Evolutionary conservation across 2,888 invertebrate genomes (phyloP).

Genomic region (Epinotia bilunana): DNA sequence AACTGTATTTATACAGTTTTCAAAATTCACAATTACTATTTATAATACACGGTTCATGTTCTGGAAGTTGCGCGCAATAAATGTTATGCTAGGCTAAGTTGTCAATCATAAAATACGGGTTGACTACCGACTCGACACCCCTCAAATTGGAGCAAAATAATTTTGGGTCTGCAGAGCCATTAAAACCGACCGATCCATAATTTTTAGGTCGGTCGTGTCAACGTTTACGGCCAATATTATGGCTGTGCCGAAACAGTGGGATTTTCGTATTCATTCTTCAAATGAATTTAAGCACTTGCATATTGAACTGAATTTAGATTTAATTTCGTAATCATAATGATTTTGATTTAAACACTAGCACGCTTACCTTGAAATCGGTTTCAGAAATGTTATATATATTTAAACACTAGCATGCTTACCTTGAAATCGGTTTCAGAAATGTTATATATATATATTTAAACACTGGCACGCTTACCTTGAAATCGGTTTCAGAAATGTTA

Average conservation of each 20-base stretch:
- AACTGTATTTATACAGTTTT: too few species aligned
- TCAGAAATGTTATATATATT: not conserved
- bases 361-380: not conserved
- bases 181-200: constrained; percentile 33
- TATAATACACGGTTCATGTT: too few species aligned
- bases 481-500: not conserved
- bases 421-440: not conserved
- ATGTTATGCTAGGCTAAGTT: not conserved
- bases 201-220: constrained; percentile 32
- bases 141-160: constrained; percentile 38
- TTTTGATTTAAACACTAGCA: not conserved
- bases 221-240: constrained; percentile 31
- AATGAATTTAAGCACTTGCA: constrained; percentile 24
- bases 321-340: not conserved
- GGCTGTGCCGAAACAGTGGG: constrained; percentile 1
- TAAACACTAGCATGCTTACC: not conserved
- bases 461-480: not conserved
- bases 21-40: too few species aligned
- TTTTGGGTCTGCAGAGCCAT: constrained; percentile 29
- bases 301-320: constrained; percentile 7
- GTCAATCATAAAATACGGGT: constrained; percentile 29
- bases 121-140: constrained; percentile 13
- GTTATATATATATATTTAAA: not conserved
- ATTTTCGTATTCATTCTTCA: constrained; percentile 7
- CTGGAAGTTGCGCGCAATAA: constrained; percentile 6